Percentiles rank a stretch among this genome's conserved stretches.
Evolutionary conservation across 2,797 vertebrate species (phyloP).

Genomic region (Emys orbicularis): DNA sequence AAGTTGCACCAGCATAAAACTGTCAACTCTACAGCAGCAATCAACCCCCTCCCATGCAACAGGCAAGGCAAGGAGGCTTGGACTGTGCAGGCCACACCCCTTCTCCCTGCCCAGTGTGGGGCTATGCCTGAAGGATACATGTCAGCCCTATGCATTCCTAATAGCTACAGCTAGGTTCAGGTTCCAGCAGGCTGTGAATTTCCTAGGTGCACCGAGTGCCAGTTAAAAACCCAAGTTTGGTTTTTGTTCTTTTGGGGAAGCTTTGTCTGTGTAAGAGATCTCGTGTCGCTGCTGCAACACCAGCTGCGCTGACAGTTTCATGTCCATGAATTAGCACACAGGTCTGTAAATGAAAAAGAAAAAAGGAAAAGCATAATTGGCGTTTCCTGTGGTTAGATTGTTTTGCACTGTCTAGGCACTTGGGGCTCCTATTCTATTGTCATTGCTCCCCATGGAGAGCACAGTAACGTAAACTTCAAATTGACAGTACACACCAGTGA

Average conservation of each 20-base stretch:
- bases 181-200: background rate
- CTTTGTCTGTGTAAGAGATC: background rate
- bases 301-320: slow-evolving; percentile 33
- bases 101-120: background rate
- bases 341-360: slow-evolving; percentile 23
- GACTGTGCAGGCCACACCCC: background rate
- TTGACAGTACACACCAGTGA: background rate
- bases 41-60: background rate
- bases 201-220: accelerated
- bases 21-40: background rate
- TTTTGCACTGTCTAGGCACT: background rate
- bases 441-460: background rate
- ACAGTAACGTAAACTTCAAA: slow-evolving; percentile 26
- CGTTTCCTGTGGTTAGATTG: background rate
- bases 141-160: background rate
- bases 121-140: background rate
- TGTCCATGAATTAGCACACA: slow-evolving; percentile 8
- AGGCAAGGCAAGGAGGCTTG: background rate
- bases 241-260: background rate
- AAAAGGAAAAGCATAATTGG: background rate
- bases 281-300: background rate
- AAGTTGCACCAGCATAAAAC: background rate
- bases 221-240: background rate
- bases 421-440: slow-evolving; percentile 11
- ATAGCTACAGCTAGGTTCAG: background rate